Evolutionary conservation across 2,888 invertebrate species (phyloP), one percentile per base, ranked within the genome.

Genomic region (Laothoe populi): DNA sequence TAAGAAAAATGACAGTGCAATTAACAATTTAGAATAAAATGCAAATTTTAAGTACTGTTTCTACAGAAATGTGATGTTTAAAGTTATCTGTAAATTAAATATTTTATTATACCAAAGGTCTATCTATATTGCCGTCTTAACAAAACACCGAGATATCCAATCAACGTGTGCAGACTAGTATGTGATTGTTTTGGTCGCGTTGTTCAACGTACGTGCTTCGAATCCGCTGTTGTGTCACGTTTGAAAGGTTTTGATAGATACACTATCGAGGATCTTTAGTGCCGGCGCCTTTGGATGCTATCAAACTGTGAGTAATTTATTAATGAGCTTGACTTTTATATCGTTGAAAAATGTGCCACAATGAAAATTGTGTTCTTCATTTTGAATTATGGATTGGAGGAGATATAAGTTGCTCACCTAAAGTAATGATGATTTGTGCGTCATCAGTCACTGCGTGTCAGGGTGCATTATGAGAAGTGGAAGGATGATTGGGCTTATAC

Each of bases 141-240:
- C 4, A 44, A 19, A 16, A 44, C 16, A 44, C 19, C 19, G 1
- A 44, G 44, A 13, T 38, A 13, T 19, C 19, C 44, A 44, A 19
- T 19, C 44, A 19, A 44, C 44, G 19, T 44, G 44, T 44, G 44
- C 19, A 19, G 19, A 7, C 44, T 44, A 8, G 44, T 19, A 44
- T 44, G 19, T 35, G 53, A 53, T 53, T 53, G 53, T 53, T 53
- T 35, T 46, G 44, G 44, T 44, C 44, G 44, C 44, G 44, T 44
- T 44, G 46, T 46, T 31, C 31, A 35, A 53, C 31, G 53, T 44
- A 53, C 53, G 53, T 53, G 53, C 10, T 19, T 53, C 31, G 35
- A 53, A 53, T 31, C 31, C 11, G 21, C 19, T 4, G 19, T 11
- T 16, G 35, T 11, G 19, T 53, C 53, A 53, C 53, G 53, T 53